Percentiles rank a stretch among this genome's conserved stretches.
These are phyloP conservation scores for Lynx canadensis DNA, from an alignment of 2,113 vertebrate genomes.

Conservation along the genomic window DNA sequence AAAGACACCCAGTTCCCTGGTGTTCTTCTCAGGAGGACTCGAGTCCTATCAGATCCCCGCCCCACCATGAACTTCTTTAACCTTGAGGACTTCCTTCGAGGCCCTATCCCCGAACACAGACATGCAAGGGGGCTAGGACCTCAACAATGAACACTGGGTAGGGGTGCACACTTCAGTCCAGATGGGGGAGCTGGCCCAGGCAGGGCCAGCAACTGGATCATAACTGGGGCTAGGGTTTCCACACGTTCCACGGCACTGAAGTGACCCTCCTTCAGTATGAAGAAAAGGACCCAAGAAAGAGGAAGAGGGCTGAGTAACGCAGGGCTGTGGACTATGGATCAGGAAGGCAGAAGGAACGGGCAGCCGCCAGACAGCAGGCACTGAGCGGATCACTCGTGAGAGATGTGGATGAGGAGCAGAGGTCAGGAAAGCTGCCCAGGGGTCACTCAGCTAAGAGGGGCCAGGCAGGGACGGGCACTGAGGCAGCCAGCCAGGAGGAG, in stretches of 20 bases:
- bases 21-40: not conserved
- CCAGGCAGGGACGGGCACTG: not conserved
- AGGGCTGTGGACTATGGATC: too few species aligned
- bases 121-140: too few species aligned
- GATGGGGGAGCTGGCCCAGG: not conserved
- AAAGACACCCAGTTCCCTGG: not conserved
- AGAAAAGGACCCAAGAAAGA: not conserved
- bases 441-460: too few species aligned
- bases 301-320: accelerated
- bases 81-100: not conserved
- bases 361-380: too few species aligned
- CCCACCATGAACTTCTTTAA: not conserved
- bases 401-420: not conserved
- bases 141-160: not conserved
- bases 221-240: too few species aligned
- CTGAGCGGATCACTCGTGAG: not conserved
- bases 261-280: not conserved
- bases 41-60: too few species aligned
- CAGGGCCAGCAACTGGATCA: too few species aligned
- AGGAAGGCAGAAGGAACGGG: not conserved
- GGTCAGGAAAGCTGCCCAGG: not conserved
- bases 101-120: not conserved
- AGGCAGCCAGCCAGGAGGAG: not conserved
- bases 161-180: not conserved
- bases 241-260: not conserved